phyloP scores from a whole-genome alignment of 1,140 invertebrate species.

The Marisa cornuarietis region DNA sequence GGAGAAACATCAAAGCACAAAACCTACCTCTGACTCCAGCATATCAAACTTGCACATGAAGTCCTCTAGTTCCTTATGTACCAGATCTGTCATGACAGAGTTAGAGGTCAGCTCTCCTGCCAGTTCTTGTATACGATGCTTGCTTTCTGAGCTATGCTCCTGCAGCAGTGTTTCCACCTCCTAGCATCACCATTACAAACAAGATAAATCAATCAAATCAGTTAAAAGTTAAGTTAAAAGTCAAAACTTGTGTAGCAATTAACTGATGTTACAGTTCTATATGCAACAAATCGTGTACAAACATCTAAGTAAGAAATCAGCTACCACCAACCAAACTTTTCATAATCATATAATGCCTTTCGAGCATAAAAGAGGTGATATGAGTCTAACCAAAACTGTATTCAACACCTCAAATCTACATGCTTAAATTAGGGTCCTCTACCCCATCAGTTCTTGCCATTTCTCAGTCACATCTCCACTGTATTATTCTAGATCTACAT shows the following conservation, averaged over 20 bases:
- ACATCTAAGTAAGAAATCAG: not conserved
- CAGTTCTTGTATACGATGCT: slow-evolving; percentile 80
- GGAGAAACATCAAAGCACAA: no score
- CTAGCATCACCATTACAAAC: slow-evolving; percentile 62
- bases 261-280: not conserved
- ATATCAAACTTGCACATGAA: slow-evolving; percentile 50
- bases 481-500: no score
- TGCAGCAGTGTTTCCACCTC: slow-evolving; percentile 86
- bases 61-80: slow-evolving; percentile 77
- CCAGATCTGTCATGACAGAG: slow-evolving; percentile 78
- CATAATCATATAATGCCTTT: no score
- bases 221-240: not conserved
- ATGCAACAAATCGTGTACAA: not conserved
- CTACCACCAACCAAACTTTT: no score
- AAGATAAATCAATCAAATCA: not conserved
- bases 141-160: slow-evolving; percentile 78
- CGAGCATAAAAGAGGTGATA: no score
- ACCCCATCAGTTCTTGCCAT: no score
- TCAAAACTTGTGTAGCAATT: no score
- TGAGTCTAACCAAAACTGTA: no score
- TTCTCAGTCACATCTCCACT: no score
- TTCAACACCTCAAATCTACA: no score
- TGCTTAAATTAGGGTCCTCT: no score
- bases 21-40: slow-evolving; percentile 51
- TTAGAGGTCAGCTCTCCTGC: slow-evolving; percentile 78